A percentile compares a stretch with the other conserved stretches of the same genome.
These are phyloP conservation scores for Zaprionus obscuricornis DNA, from an alignment of 2,888 invertebrate genomes.

Conservation along the genomic window DNA sequence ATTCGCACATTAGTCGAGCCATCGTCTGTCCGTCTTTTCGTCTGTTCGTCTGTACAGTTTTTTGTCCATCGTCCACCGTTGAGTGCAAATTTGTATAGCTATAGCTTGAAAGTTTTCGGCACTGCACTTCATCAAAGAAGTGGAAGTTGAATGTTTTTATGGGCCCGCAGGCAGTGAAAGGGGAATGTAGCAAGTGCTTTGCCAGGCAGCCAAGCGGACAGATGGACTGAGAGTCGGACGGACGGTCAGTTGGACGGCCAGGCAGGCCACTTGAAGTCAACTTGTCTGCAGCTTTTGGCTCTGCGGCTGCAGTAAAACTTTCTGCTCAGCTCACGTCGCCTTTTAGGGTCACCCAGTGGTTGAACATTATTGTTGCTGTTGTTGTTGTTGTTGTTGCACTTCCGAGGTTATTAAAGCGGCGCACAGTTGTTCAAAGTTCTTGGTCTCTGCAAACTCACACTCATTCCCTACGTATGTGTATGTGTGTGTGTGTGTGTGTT, in stretches of 20 bases:
- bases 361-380: constrained; percentile 27
- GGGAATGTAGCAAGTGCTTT: background rate
- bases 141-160: too few relatives aligned
- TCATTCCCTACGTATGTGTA: too few relatives aligned
- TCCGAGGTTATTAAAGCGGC: constrained; percentile 50
- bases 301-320: constrained; percentile 50
- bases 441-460: too few relatives aligned
- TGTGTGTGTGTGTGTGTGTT: constrained; percentile 9
- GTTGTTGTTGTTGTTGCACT: constrained; percentile 30
- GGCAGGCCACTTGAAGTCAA: constrained; percentile 59
- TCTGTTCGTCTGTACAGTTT: too few relatives aligned
- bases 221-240: background rate
- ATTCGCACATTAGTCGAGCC: constrained; percentile 60
- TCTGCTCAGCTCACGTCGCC: constrained; percentile 44
- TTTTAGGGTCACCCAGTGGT: constrained; percentile 64
- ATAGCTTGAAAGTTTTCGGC: constrained; percentile 59
- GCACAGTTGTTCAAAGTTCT: constrained; percentile 38
- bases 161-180: background rate
- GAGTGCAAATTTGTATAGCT: constrained; percentile 63
- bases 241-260: constrained; percentile 32
- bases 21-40: constrained; percentile 6
- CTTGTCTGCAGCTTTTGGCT: constrained; percentile 52
- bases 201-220: background rate
- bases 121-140: constrained; percentile 63
- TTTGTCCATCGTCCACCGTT: constrained; percentile 12